These are phyloP conservation scores for Coregonus sp. DNA, from an alignment of 2,797 vertebrate genomes.

Conservation along the genomic window DNA sequence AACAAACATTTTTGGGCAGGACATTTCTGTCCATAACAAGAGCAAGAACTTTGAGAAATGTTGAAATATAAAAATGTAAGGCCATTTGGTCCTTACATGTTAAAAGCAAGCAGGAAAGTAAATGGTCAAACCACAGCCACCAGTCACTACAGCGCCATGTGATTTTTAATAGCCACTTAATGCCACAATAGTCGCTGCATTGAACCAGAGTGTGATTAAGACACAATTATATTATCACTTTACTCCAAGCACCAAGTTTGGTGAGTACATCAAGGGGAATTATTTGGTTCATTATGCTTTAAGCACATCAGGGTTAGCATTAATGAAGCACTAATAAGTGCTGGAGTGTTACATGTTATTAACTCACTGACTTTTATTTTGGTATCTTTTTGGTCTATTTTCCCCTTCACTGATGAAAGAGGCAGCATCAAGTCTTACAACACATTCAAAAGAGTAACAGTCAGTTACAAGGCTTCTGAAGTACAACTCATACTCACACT, in stretches of 20 bases:
- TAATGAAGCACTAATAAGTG: neutral
- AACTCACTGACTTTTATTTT: neutral
- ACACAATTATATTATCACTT: neutral
- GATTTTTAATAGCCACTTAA: neutral
- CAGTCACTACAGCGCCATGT: neutral
- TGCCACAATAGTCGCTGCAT: neutral
- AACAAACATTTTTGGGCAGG: neutral
- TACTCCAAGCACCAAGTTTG: neutral
- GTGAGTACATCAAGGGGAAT: constrained; percentile 1
- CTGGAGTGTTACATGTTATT: neutral
- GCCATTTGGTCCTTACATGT: neutral
- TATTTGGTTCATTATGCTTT: constrained; percentile 6
- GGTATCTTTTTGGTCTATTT: neutral
- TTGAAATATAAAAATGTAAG: neutral
- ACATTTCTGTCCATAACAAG: neutral
- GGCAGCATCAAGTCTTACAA: neutral
- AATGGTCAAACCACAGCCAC: too few relatives aligned
- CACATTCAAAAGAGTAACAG: neutral
- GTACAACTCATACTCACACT: neutral
- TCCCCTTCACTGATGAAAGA: neutral
- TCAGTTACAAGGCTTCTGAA: neutral
- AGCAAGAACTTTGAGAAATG: neutral
- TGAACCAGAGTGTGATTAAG: neutral
- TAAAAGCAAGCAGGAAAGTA: neutral
- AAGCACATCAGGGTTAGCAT: neutral